Evolutionary conservation across 2,113 vertebrate species (phyloP), one percentile per base, ranked within the genome.

Genomic region (Mirza zaza): DNA sequence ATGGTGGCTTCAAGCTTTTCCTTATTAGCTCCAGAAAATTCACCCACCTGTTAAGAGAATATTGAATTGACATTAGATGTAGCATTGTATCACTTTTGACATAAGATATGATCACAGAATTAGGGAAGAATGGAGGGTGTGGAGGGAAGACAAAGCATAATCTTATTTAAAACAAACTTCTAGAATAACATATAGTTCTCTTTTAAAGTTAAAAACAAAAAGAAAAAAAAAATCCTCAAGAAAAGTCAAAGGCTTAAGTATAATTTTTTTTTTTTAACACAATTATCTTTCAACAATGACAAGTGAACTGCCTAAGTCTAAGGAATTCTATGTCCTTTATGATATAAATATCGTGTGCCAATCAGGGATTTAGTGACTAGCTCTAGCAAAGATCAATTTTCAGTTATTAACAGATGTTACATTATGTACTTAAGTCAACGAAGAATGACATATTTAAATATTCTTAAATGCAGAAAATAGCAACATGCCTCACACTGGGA

Each of bases 1-100:
- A 99, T 98, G 93, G 96, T 98, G 79, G 98, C 98, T 98, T 99
- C 98, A 97, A 99, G 98, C 96, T 98, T 99, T 68, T 98, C 98
- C 97, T 98, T 98, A 98, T 99, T 99, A 91, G 99, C 98, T 81
- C 99, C 99, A 91, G 98, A 99, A 94, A 99, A 99, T 42, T 99
- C 98, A 90, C 98, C 96, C 97, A 99, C 98, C 99, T 99, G 98
- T 96, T 77, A 94, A 98, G 36, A 96, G 61, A 97, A 97, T 23
- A 95, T n/a, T 82, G 82, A 87, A 63, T 1, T 13, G 39, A 13
- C 0, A 36, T 98, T 71, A 97, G 89, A 79, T 4, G 5, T 14
- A 59, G 27, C 6, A 42, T 0, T 17, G 1, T 12, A 36, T 5
- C 8, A 27, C 36, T 48, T 32, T 75, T 57, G 68, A 45, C 29